A percentile compares a stretch with the other conserved stretches of the same genome.
These are phyloP conservation scores for Madoqua kirkii DNA, from an alignment of 2,113 vertebrate genomes.

Conservation along the genomic window DNA sequence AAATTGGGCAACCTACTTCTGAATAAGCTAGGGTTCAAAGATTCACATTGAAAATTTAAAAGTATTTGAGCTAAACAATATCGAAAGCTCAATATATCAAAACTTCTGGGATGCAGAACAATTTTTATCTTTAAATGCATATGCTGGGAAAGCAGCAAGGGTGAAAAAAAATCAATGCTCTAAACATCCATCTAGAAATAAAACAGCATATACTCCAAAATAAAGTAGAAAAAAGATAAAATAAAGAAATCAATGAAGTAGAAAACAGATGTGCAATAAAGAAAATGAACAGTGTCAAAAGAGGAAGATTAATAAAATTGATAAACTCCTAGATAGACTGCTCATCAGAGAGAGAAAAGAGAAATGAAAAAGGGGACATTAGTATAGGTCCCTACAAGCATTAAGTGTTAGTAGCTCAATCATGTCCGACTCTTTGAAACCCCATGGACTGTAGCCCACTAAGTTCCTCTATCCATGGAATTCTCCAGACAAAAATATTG, in stretches of 20 bases:
- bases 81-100: neutral
- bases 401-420: neutral
- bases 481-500: neutral
- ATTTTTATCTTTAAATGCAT: neutral
- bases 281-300: neutral
- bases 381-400: neutral
- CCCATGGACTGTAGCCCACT: neutral
- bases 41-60: neutral
- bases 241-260: neutral
- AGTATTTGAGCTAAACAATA: neutral
- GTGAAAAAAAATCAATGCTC: constrained; percentile 19
- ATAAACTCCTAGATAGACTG: neutral
- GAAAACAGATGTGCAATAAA: neutral
- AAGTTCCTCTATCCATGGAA: neutral
- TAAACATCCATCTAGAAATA: neutral
- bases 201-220: neutral
- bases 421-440: neutral
- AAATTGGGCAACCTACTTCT: neutral
- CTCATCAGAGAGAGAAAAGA: neutral
- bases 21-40: neutral
- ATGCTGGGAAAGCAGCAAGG: neutral
- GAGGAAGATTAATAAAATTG: neutral
- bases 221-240: neutral
- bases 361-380: neutral
- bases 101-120: neutral